Conservation (phyloP, 2,888 invertebrate genomes). For the Celastrina argiolus region DNA sequence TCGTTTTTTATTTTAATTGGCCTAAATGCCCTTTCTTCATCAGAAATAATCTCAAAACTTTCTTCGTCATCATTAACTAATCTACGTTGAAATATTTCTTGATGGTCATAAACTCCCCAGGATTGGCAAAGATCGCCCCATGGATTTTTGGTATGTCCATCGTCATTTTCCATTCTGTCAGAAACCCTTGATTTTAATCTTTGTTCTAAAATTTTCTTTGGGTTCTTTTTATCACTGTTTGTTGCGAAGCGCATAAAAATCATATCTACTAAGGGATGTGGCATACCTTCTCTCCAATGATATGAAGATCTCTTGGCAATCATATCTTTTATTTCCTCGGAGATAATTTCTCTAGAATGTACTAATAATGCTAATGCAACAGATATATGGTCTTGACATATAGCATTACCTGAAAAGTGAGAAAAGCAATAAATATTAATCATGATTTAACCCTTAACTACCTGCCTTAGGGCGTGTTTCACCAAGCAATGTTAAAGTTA, state of each 20-base stretch:
- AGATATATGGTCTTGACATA: conserved; percentile 79
- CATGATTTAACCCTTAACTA: too few species aligned
- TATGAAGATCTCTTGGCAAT: conserved; percentile 79
- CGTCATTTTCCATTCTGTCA: conserved; percentile 38
- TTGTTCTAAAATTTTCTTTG: conserved; percentile 63
- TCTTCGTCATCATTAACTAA: conserved; percentile 49
- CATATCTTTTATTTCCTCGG: conserved; percentile 57
- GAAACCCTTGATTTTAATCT: conserved; percentile 40
- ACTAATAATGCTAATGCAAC: conserved; percentile 79
- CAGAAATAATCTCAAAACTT: conserved; percentile 45
- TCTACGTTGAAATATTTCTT: conserved; percentile 70
- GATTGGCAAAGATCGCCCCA: conserved; percentile 84
- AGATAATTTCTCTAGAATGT: conserved; percentile 72
- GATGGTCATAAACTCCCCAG: conserved; percentile 82
- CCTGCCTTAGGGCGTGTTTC: too few species aligned
- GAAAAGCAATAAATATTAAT: conserved; percentile 9
- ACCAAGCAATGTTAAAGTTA: too few species aligned
- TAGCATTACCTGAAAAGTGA: conserved; percentile 78
- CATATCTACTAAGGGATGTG: conserved; percentile 81
- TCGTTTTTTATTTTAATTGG: conserved; percentile 56
- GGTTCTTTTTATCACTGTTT: conserved; percentile 83
- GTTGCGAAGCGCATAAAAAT: conserved; percentile 87
- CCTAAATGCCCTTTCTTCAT: conserved; percentile 41
- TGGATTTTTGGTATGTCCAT: conserved; percentile 80
- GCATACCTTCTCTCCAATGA: conserved; percentile 85